These are phyloP conservation scores for Catharus ustulatus DNA, from an alignment of 2,797 vertebrate genomes.

Conservation along the genomic window DNA sequence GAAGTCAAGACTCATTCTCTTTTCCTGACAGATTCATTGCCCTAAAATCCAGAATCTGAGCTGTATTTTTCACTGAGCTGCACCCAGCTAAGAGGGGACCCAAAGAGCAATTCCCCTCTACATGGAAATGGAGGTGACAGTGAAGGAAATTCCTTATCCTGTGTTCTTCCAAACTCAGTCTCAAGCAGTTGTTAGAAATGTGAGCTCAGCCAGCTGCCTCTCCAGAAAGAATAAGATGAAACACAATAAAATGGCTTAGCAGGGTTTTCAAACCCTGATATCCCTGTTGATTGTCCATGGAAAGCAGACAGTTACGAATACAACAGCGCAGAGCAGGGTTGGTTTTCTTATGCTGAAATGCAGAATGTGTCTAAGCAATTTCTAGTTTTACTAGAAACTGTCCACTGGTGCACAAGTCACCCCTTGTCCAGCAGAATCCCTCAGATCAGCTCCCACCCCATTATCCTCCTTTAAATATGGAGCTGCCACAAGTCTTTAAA, in stretches of 20 bases:
- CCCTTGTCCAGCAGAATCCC: neutral
- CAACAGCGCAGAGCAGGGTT: accelerated
- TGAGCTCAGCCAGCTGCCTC: neutral
- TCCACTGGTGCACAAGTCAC: neutral
- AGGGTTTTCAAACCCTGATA: neutral
- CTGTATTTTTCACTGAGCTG: neutral
- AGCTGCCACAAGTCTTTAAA: neutral
- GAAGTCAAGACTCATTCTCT: neutral
- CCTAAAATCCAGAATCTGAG: neutral
- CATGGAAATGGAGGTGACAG: neutral
- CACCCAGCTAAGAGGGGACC: neutral
- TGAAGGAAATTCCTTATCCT: neutral
- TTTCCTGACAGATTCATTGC: neutral
- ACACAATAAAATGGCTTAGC: neutral
- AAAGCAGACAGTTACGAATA: neutral
- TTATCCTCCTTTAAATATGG: neutral
- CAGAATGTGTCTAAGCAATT: neutral
- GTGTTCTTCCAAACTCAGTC: neutral
- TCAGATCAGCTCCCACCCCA: neutral
- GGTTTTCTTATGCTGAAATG: neutral
- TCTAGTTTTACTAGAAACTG: neutral
- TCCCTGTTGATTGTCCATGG: conserved; percentile 22
- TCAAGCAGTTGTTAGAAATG: neutral
- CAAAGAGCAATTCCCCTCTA: neutral
- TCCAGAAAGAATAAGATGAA: neutral